Evolutionary conservation across 2,797 vertebrate genomes (phyloP), one percentile per base, ranked within the genome.

Genomic region (Arrhamphus sclerolepis): DNA sequence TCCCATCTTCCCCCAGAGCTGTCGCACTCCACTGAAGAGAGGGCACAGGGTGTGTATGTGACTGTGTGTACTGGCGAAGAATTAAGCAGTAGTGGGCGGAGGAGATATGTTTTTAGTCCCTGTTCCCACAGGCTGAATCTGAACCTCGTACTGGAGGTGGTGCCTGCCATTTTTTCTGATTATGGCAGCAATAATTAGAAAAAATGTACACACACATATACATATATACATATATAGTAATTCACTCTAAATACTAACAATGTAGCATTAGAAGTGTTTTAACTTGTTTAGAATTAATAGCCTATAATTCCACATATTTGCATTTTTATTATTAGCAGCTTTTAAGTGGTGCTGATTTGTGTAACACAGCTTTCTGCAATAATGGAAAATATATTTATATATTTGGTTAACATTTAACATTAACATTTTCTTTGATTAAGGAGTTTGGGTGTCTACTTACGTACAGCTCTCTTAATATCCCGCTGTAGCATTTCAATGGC

Each of bases 121-220:
- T 66, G 48, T 81, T 89, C 82, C 81, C 80, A 83, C 58, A 75
- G 68, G 68, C 73, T 85, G 73, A 82, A 85, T 86, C 29, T 51
- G 56, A 81, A 62, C 55, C 63, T 75, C 76, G 66, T 60, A 77
- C 40, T 60, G 53, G 70, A 80, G 63, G 59, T 65, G 62, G 66
- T 58, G 65, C 31, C 34, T 46, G 40, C 43, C 22, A 61, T 72
- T 87, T 68, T 86, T 85, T 74, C 42, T 68, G 48, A 64, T 65
- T 57, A 39, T 70, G 56, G 22, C 9, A 1, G 64, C 55, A 77
- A 69, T 38, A n/a, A n/a, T n/a, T n/a, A n/a, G n/a, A n/a, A n/a
- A n/a, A n/a, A n/a, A n/a, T n/a, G n/a, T n/a, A n/a, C n/a, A n/a
- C n/a, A n/a, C n/a, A n/a, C n/a, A n/a, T n/a, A n/a, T n/a, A n/a